A percentile compares a stretch with the other conserved stretches of the same genome.
These are phyloP conservation scores for Microctenopoma stevenorrisi DNA, from an alignment of 2,797 vertebrate species.

Conservation along the genomic window DNA sequence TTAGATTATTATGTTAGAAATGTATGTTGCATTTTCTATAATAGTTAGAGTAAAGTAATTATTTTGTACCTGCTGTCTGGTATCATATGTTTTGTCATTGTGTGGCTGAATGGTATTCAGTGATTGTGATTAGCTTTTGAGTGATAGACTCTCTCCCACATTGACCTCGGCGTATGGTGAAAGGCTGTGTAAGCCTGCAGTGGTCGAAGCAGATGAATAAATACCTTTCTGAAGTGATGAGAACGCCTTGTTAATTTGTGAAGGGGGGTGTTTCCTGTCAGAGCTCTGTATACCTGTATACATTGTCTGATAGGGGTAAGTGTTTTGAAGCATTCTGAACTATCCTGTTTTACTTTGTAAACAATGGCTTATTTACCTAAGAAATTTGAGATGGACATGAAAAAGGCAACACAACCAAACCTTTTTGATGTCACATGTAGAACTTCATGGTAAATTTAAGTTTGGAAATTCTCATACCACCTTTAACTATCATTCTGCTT, in stretches of 20 bases:
- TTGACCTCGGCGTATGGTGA: conserved; percentile 35
- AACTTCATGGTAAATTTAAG: not conserved
- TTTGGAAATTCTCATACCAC: too few species aligned
- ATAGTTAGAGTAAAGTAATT: not conserved
- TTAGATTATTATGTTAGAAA: not conserved
- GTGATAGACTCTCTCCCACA: not conserved
- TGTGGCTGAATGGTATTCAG: too few species aligned
- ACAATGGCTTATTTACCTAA: not conserved
- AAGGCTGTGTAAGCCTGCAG: conserved; percentile 33
- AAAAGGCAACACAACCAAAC: not conserved
- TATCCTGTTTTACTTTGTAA: not conserved
- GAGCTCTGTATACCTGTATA: conserved; percentile 1
- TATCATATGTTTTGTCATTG: too few species aligned
- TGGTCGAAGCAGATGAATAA: conserved; percentile 14
- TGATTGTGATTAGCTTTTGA: not conserved
- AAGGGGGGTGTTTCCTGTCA: conserved; percentile 26
- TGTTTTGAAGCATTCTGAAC: not conserved
- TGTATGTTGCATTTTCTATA: not conserved
- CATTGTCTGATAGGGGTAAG: not conserved
- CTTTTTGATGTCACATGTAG: not conserved
- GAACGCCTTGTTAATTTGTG: conserved; percentile 39
- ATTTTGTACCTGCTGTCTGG: not conserved
- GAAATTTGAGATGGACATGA: not conserved
- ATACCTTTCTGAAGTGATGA: conserved; percentile 24
- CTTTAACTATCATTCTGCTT: conserved; percentile 6